phyloP scores from a whole-genome alignment of 1,140 invertebrate species.

The Penaeus vannamei region DNA sequence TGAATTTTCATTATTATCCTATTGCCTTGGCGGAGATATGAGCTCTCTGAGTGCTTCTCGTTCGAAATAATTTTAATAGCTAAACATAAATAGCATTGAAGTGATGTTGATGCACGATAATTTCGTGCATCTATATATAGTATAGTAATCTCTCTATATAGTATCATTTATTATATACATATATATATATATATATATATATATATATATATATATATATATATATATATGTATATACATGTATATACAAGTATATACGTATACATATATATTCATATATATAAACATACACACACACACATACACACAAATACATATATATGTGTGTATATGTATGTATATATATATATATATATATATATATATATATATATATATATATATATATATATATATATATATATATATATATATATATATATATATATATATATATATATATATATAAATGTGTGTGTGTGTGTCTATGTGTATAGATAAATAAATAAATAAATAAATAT shows the following conservation, averaged over 20 bases:
- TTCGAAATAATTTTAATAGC: too few relatives aligned
- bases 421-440: slow-evolving; percentile 14
- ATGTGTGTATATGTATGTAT: slow-evolving; percentile 5
- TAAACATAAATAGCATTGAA: too few relatives aligned
- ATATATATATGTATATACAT: not conserved
- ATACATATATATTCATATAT: slow-evolving; percentile 16
- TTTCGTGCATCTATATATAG: too few relatives aligned
- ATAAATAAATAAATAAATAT: not conserved
- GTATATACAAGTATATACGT: not conserved
- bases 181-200: slow-evolving; percentile 26
- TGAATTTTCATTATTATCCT: too few relatives aligned
- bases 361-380: slow-evolving; percentile 16
- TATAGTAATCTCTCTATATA: too few relatives aligned
- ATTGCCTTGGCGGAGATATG: too few relatives aligned
- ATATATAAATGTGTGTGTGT: too few relatives aligned
- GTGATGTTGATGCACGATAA: too few relatives aligned
- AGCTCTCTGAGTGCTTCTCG: too few relatives aligned
- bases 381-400: slow-evolving; percentile 13
- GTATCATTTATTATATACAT: not conserved
- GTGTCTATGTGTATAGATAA: slow-evolving; percentile 28
- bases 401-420: slow-evolving; percentile 24
- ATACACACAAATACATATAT: not conserved
- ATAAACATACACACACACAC: not conserved
- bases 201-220: slow-evolving; percentile 10
- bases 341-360: not conserved